Percentiles rank a stretch among this genome's conserved stretches.
phyloP scores from a whole-genome alignment of 2,113 vertebrate genomes.

The Hepsetus odoe region DNA sequence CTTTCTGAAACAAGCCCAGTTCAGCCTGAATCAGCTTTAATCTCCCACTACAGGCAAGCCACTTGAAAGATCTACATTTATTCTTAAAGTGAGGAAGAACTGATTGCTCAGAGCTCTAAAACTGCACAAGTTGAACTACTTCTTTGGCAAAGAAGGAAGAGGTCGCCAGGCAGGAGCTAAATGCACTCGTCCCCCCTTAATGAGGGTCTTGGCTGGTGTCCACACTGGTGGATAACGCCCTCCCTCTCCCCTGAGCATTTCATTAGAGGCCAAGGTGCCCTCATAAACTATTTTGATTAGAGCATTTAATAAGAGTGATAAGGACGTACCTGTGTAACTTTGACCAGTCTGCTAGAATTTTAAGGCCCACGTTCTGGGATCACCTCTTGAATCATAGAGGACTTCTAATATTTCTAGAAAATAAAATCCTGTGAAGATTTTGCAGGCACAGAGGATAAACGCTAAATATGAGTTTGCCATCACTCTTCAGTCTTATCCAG shows the following conservation, averaged over 20 bases:
- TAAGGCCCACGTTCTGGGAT: not conserved
- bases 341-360: not conserved
- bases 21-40: constrained; percentile 1
- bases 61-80: constrained; percentile 3
- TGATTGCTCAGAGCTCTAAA: not conserved
- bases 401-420: not conserved
- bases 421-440: not conserved
- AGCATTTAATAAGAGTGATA: constrained; percentile 18
- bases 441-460: too few species aligned
- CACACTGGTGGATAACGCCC: constrained; percentile 15
- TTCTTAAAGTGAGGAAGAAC: not conserved
- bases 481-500: not conserved
- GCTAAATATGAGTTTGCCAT: too few species aligned
- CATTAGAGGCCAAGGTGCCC: constrained; percentile 13
- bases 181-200: constrained; percentile 17
- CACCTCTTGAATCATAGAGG: not conserved
- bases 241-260: not conserved
- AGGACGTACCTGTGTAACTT: not conserved
- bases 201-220: constrained; percentile 32
- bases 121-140: constrained; percentile 1
- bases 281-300: constrained; percentile 30
- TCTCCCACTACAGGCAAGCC: not conserved
- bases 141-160: constrained; percentile 12
- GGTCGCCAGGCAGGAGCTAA: not conserved
- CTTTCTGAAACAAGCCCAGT: not conserved